Evolutionary conservation across 2,888 invertebrate species (phyloP), one percentile per base, ranked within the genome.

Genomic region (Megaustenia siamemsis): DNA sequence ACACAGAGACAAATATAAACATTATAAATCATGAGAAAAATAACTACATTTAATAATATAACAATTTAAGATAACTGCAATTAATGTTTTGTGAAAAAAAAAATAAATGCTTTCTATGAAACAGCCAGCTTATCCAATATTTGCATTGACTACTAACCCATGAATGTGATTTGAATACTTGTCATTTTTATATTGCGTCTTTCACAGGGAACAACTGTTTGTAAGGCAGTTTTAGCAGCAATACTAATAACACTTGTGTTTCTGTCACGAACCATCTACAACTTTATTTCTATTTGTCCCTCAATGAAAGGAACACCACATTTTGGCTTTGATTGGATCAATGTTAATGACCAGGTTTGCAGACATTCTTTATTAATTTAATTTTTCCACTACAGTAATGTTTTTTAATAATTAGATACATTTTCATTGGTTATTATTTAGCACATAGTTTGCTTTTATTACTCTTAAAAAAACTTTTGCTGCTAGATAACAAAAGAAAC

Each of bases 241-340:
- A 90, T 92, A 35, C 80, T 93, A 71, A 92, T 92, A 8, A 88
- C 90, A 15, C 85, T 92, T 15, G 87, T 93, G 78, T 93, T 92
- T 86, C 89, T 90, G 5, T 92, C 93, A 8, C 88, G 93, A 32
- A 93, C 93, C 56, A 85, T 93, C 24, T 94, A 94, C 88, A 93
- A 94, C 88, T 87, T 93, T 24, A 88, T 93, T 24, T 92, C 92
- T n/a, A 89, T 94, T 12, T 88, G 88, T 40, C 89, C 89, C 0
- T 49, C 86, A 8, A 86, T 88, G 79, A 87, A 88, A 60, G 86
- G 86, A 18, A 86, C 92, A 38, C 92, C 93, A 18, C 90, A 89
- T 80, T 93, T 93, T 89, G 92, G 93, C 18, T 93, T 92, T 88
- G 91, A 90, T 81, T 94, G 94, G 94, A 91, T 93, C 82, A 93